Evolutionary conservation across 2,113 vertebrate species (phyloP), one percentile per base, ranked within the genome.

Genomic region (Paratilapia polleni): DNA sequence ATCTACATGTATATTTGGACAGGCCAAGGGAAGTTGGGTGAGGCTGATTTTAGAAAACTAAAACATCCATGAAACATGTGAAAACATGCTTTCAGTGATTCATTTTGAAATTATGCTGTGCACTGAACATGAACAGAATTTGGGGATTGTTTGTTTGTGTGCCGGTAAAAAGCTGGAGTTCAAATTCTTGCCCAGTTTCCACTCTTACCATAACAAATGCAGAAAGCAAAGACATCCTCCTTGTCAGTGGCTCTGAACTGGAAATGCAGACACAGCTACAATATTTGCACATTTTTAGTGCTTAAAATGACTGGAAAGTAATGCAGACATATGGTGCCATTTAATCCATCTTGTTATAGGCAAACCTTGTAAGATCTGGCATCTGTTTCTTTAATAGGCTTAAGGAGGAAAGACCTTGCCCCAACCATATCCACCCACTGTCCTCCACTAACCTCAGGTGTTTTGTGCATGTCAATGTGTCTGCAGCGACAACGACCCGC

Each of bases 381-480:
- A 91, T 89, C 88, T 87, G 89, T 92, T 91, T 90, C 81, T 83
- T 92, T 86, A 93, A 92, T 89, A 80, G 89, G 89, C 85, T 92
- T 88, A 92, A 93, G 66, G 28, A 87, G 83, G 58, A 91, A 85
- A 87, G 90, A 83, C 86, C 90, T 91, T 93, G 83, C 68, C 78
- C 73, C 60, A 82, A 36, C 82, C 66, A 19, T 77, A 87, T 54
- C 84, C 80, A 58, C 88, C 85, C 82, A 86, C 83, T 81, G 62
- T 59, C 47, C 80, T 54, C 66, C 68, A 70, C 79, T 91, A 81
- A 93, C 91, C 92, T 87, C 86, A 90, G 88, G 93, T 94, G 93
- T 81, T 93, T 89, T 84, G 59, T 82, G 82, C 89, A 88, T 85
- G 88, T 93, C 87, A 86, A 83, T 87, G 90, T 89, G 84, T 90